phyloP scores from a whole-genome alignment of 2,797 vertebrate genomes.

The Falco concolor region DNA sequence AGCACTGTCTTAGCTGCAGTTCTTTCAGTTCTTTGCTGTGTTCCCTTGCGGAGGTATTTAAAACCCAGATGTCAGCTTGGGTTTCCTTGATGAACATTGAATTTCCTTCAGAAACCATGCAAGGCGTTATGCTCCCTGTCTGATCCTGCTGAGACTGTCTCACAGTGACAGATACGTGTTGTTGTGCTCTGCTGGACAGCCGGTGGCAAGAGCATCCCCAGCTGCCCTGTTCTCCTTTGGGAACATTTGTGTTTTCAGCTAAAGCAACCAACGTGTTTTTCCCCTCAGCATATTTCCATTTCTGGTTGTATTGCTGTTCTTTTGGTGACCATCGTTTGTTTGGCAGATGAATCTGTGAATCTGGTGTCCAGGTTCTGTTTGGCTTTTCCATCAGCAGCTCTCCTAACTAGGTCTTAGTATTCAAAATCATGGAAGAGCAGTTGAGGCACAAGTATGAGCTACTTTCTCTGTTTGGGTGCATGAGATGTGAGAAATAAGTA shows the following conservation, averaged over 20 bases:
- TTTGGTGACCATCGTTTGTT: not conserved
- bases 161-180: not conserved
- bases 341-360: not conserved
- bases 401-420: not conserved
- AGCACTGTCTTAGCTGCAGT: not conserved
- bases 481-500: not conserved
- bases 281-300: not conserved
- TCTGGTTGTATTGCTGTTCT: not conserved
- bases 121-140: not conserved
- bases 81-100: not conserved
- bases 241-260: not conserved
- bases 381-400: not conserved
- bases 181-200: not conserved
- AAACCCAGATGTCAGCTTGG: not conserved
- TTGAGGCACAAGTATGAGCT: not conserved
- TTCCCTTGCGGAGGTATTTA: not conserved
- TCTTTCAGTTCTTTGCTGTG: not conserved
- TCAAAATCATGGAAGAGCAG: not conserved
- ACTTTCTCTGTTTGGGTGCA: not conserved
- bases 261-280: not conserved
- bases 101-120: not conserved
- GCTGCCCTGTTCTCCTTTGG: not conserved
- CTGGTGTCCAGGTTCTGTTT: not conserved
- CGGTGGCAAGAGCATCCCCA: accelerated
- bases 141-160: not conserved